Base-by-base conservation (phyloP, 2,113 vertebrate genomes). In the Coptodon bakossiorum region DNA sequence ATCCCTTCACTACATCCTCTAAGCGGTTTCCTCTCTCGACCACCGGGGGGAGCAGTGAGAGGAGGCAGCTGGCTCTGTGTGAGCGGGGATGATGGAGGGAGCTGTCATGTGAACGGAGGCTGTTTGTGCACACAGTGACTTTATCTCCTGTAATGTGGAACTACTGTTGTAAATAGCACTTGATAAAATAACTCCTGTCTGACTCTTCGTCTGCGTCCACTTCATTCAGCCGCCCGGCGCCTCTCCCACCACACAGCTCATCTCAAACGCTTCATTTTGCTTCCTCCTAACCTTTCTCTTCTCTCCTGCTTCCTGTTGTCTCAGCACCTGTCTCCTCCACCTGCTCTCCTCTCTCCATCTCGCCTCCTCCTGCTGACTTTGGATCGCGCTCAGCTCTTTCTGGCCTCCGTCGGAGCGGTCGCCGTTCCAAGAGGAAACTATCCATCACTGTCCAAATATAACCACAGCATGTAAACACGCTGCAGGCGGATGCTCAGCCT, bases 281-380 rank as follows among this genome's bases (percentile, higher is more conserved):
- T 57, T n/a, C 16, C 19, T 31, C 40, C 48, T 29, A 2, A 73
- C 43, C 80, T 61, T 34, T 56, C 2, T 19, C 24, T 50, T 57
- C 36, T 27, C 6, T 31, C 38, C 87, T 63, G 84, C 83, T 88
- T 91, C 80, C 84, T 93, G 92, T 82, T 8, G 66, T 3, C 88
- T 92, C 92, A 84, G 92, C 93, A 90, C 84, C 87, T 89, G 86
- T 85, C 85, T 59, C 85, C 52, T 43, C 76, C 86, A 66, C 81
- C 89, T 88, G 45, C 24, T 78, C 48, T 52, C 81, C n/a, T 54
- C 63, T 53, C 81, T 80, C 34, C 57, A 2, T 38, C 31, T 27
- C 24, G 9, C 12, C n/a, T 19, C 34, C 24, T 82, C 83, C 48
- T 9, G 38, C 31, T 52, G 80, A 3, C 66, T 53, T 84, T 9